Evolutionary conservation across 37 sponge, comb jelly and placozoan genomes (phyloP).

Genomic region (Lycopodina hypogea): DNA sequence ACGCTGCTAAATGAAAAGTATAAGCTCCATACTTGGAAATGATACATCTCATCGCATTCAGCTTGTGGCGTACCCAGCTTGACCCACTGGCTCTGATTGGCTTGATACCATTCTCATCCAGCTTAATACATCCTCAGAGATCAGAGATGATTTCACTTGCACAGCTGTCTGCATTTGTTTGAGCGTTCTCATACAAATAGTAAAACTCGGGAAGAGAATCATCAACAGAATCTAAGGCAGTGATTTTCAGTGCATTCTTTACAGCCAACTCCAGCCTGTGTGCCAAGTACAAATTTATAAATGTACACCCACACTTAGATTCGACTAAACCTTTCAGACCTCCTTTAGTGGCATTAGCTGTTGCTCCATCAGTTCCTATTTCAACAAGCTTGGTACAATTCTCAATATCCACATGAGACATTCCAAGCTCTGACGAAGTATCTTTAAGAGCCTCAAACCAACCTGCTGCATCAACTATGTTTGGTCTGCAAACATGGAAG

Average conservation of each 20-base stretch:
- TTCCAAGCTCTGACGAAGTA: constrained; percentile 30
- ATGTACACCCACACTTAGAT: constrained; percentile 6
- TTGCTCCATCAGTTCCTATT: constrained; percentile 38
- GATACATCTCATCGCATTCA: constrained; percentile 50
- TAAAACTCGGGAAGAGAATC: constrained; percentile 30
- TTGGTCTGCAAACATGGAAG: constrained; percentile 37
- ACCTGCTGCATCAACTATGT: constrained; percentile 25
- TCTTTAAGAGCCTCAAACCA: constrained; percentile 33
- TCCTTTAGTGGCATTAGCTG: constrained; percentile 23
- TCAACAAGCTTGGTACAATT: constrained; percentile 47
- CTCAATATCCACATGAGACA: background rate
- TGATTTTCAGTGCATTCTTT: constrained; percentile 52
- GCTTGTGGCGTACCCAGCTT: constrained; percentile 29
- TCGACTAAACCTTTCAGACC: constrained; percentile 75
- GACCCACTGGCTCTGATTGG: constrained; percentile 27
- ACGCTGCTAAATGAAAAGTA: constrained; percentile 36
- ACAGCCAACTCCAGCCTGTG: constrained; percentile 51
- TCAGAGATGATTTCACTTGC: constrained; percentile 36
- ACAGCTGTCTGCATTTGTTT: constrained; percentile 29
- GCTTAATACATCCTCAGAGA: constrained; percentile 10
- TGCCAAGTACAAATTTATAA: constrained; percentile 65
- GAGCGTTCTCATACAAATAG: constrained; percentile 30
- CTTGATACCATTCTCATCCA: constrained; percentile 8
- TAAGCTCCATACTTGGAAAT: constrained; percentile 63
- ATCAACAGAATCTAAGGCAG: constrained; percentile 46